Evolutionary conservation across 2,113 vertebrate genomes (phyloP).

Genomic region (Rhinichthys klamathensis): DNA sequence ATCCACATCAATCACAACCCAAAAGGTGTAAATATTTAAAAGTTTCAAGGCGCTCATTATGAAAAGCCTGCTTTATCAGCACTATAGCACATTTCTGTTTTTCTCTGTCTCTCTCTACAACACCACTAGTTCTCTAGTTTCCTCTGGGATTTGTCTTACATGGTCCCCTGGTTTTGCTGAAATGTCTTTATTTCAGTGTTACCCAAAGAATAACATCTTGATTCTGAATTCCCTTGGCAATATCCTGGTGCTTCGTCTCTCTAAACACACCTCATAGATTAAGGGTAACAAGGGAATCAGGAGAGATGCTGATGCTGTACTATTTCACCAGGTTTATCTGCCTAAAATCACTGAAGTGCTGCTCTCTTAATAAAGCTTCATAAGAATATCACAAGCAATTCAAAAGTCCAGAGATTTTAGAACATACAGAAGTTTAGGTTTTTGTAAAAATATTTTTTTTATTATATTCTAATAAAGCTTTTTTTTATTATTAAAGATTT

Average conservation of each 20-base stretch:
- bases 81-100: conserved; percentile 8
- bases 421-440: neutral
- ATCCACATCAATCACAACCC: conserved; percentile 17
- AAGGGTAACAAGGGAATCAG: neutral
- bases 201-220: conserved; percentile 42
- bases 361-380: neutral
- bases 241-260: conserved; percentile 21
- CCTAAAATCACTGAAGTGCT: conserved; percentile 21
- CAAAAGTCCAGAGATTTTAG: neutral
- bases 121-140: conserved; percentile 15
- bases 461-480: neutral
- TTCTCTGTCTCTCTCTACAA: neutral
- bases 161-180: conserved; percentile 46
- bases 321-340: neutral
- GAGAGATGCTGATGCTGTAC: conserved; percentile 12
- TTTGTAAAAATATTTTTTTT: neutral
- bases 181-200: conserved; percentile 44
- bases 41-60: conserved; percentile 11
- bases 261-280: neutral
- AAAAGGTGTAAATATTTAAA: conserved; percentile 28
- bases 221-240: conserved; percentile 26
- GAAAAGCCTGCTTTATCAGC: conserved; percentile 7
- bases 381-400: neutral
- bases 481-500: neutral
- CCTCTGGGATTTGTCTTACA: conserved; percentile 49